A percentile compares a stretch with the other conserved stretches of the same genome.
Conservation (phyloP, 30 jellyfish, hydroid and myxozoan species). For the Morbakka virulenta region DNA sequence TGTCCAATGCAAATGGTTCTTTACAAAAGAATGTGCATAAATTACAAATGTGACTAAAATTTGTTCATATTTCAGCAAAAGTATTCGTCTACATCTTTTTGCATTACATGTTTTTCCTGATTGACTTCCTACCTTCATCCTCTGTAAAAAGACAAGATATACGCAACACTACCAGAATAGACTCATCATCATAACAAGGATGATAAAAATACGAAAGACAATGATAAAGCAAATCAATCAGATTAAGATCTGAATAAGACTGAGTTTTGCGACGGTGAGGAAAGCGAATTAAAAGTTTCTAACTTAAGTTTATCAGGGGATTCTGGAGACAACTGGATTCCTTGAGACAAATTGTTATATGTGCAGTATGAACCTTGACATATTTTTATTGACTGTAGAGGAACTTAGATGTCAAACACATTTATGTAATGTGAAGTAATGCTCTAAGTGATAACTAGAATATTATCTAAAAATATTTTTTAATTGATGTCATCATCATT, state of each 20-base stretch:
- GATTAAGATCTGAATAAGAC: conserved; percentile 18
- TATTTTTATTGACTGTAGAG: background rate
- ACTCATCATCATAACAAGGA: no score
- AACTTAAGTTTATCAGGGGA: conserved; percentile 36
- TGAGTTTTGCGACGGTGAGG: conserved; percentile 31
- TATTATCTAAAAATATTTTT: background rate
- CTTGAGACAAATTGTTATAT: conserved; percentile 9
- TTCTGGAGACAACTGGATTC: conserved; percentile 53
- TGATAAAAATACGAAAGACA: conserved; percentile 19
- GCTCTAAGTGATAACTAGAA: background rate
- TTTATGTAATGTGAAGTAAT: background rate
- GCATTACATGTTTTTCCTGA: conserved; percentile 27
- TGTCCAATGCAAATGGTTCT: conserved; percentile 14
- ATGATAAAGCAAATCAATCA: conserved; percentile 29
- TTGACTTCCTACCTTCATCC: conserved; percentile 11
- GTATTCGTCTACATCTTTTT: conserved; percentile 4
- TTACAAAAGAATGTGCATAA: conserved; percentile 11
- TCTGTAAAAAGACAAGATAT: no score
- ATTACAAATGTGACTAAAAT: conserved; percentile 27
- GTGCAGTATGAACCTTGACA: background rate
- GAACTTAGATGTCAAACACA: background rate
- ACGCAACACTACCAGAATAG: no score
- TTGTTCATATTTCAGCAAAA: conserved; percentile 1
- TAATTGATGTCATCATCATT: background rate
- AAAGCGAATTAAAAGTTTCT: conserved; percentile 50